Conservation (phyloP, 2,797 vertebrate genomes). For the Darevskia nairensis region DNA sequence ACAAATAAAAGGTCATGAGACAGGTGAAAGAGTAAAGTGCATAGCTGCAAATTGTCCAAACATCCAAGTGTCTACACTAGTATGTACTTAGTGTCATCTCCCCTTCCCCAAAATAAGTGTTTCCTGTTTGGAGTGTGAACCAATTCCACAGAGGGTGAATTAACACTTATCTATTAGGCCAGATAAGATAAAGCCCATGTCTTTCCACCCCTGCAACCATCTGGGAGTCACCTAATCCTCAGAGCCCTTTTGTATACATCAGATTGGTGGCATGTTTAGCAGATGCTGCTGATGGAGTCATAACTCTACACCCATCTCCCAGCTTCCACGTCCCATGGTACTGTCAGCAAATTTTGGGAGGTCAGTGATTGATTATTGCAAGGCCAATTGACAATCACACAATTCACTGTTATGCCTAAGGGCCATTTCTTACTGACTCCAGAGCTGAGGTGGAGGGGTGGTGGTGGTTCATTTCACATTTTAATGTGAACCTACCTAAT, state of each 20-base stretch:
- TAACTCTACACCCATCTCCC: too few relatives aligned
- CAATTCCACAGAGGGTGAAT: conserved; percentile 55
- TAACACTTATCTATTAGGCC: conserved; percentile 39
- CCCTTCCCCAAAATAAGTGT: background rate
- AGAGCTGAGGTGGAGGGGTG: too few relatives aligned
- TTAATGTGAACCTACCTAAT: too few relatives aligned
- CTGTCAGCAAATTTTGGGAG: too few relatives aligned
- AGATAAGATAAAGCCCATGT: conserved; percentile 55
- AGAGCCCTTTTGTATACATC: background rate
- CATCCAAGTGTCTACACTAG: background rate
- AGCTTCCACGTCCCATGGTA: too few relatives aligned
- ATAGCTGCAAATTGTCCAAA: background rate
- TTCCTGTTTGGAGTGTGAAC: conserved; percentile 59
- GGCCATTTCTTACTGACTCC: too few relatives aligned
- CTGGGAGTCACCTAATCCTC: conserved; percentile 15
- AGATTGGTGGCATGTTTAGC: background rate
- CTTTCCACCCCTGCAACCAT: conserved; percentile 13
- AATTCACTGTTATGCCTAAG: too few relatives aligned
- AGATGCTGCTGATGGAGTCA: too few relatives aligned
- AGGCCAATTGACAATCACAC: too few relatives aligned
- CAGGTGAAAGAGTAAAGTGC: conserved; percentile 26
- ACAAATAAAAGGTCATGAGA: conserved; percentile 42
- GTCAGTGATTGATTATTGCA: too few relatives aligned
- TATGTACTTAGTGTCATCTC: conserved; percentile 29
- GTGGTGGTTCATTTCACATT: too few relatives aligned